phyloP scores from a whole-genome alignment of 2,888 invertebrate species.

The Agriopis aurantiaria region DNA sequence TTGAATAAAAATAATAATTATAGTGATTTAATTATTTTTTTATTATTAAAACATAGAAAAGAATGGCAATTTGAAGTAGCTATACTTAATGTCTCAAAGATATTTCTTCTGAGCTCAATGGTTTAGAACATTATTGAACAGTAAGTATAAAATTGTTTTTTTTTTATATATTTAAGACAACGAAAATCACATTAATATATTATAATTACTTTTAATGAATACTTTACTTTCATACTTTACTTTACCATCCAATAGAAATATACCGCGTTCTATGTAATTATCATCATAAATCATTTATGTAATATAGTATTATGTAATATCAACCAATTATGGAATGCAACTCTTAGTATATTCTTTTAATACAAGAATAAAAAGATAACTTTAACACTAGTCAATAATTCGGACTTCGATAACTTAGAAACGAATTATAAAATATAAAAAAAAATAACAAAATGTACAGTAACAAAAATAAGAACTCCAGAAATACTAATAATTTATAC shows the following conservation, averaged over 20 bases:
- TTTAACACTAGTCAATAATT: constrained; percentile 15
- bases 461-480: not conserved
- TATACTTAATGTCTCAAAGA: constrained; percentile 20
- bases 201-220: constrained; percentile 14
- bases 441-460: constrained; percentile 8
- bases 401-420: constrained; percentile 23
- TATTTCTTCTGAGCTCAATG: no score
- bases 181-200: constrained; percentile 12
- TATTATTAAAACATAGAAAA: constrained; percentile 29
- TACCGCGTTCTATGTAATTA: no score
- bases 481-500: not conserved
- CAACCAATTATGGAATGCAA: no score
- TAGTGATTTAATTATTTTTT: constrained; percentile 23
- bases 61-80: constrained; percentile 35
- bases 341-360: not conserved
- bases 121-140: constrained; percentile 34
- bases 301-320: no score
- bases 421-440: constrained; percentile 31
- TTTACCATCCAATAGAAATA: not conserved
- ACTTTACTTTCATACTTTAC: constrained; percentile 3
- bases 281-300: no score
- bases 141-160: not conserved
- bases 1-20: constrained; percentile 18
- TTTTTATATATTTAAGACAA: constrained; percentile 1
- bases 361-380: constrained; percentile 1